Base-by-base conservation (phyloP, 1,140 invertebrate genomes). In the Drusus annulatus region DNA sequence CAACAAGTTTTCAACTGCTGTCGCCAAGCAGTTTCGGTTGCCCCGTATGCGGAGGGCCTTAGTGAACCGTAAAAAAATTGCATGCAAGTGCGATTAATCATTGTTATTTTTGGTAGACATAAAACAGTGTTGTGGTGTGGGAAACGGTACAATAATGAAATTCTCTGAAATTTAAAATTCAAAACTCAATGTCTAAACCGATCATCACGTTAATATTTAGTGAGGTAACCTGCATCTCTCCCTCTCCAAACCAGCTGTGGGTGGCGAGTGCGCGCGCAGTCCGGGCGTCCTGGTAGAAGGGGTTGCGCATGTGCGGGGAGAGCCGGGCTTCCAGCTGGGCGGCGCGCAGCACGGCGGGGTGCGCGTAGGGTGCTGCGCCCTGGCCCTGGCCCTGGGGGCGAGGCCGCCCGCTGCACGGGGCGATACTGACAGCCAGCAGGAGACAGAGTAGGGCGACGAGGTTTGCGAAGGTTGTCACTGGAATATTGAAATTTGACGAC, bases 171-270 rank as follows among this genome's bases (percentile, higher is more conserved):
- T n/a, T n/a, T n/a, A n/a, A n/a, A n/a, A n/a, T n/a, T n/a, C n/a
- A n/a, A n/a, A n/a, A n/a, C n/a, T n/a, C n/a, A n/a, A n/a, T n/a
- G n/a, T n/a, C n/a, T n/a, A n/a, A n/a, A n/a, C n/a, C n/a, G n/a
- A n/a, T n/a, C n/a, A n/a, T n/a, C n/a, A n/a, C n/a, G n/a, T n/a
- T n/a, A n/a, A n/a, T 36, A 8, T 0, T 36, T 36, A 6, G 3
- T 36, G 0, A 36, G 19, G 16, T 68, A 85, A 92, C 92, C 80
- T 88, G 86, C 73, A 87, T 87, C 84, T 93, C 92, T 58, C 91
- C 92, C 16, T 91, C 88, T 54, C 90, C 90, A 58, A 93, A 88
- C 85, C 92, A 88, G 79, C 91, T 92, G 15, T 88, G 89, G 36
- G 90, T 84, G 23, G 91, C 90, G 28, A 93, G 81, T 2, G 90